A percentile compares a stretch with the other conserved stretches of the same genome.
These are phyloP conservation scores for Hemitrygon akajei DNA, from an alignment of 2,797 vertebrate genomes.

Conservation along the genomic window DNA sequence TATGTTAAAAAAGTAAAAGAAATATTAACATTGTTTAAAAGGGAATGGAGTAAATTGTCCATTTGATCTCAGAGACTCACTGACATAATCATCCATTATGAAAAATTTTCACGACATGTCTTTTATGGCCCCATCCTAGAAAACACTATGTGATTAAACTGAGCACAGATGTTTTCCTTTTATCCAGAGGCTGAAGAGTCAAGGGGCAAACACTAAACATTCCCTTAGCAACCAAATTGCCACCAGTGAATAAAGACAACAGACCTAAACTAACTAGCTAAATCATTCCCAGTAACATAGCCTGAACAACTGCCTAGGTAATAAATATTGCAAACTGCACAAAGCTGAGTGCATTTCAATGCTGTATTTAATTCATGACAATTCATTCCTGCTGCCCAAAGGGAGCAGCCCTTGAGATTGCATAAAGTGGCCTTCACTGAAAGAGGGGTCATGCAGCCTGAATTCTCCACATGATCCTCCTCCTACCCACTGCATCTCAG, in stretches of 20 bases:
- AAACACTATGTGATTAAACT: constrained; percentile 26
- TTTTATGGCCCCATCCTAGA: neutral
- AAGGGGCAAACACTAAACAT: constrained; percentile 23
- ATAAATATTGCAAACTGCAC: neutral
- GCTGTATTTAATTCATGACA: neutral
- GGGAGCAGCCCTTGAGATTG: neutral
- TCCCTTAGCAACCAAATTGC: constrained; percentile 16
- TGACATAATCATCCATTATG: neutral
- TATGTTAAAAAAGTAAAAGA: neutral
- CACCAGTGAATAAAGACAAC: constrained; percentile 10
- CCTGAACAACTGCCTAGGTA: constrained; percentile 7
- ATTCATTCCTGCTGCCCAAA: neutral
- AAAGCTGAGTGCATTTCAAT: neutral
- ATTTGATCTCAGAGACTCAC: neutral
- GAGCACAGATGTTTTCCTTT: constrained; percentile 11
- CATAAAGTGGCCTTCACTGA: neutral
- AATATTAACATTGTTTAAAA: neutral
- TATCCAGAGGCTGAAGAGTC: constrained; percentile 22
- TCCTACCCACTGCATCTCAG: neutral
- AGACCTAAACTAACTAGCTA: neutral
- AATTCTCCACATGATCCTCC: neutral
- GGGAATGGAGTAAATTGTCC: neutral
- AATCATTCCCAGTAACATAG: neutral
- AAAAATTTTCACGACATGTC: constrained; percentile 24
- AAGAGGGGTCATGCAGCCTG: neutral